Conservation (phyloP, 2,888 invertebrate genomes). For the Trichacis sp. region DNA sequence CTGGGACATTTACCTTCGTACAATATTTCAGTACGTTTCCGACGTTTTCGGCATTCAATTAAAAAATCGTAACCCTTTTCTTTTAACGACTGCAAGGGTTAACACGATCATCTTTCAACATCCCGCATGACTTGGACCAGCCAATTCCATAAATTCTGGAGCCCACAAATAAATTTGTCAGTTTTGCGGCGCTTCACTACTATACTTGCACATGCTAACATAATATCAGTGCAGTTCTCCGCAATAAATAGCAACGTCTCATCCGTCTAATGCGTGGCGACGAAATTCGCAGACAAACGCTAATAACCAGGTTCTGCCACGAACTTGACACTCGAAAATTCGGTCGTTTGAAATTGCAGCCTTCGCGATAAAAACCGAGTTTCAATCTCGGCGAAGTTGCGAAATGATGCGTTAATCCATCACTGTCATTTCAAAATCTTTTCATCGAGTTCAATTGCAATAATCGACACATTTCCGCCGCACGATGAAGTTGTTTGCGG, state of each 20-base stretch:
- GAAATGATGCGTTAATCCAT: too few relatives aligned
- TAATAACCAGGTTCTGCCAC: not conserved
- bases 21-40: too few relatives aligned
- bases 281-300: not conserved
- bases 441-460: not conserved
- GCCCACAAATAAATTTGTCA: not conserved
- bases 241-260: not conserved
- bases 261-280: not conserved
- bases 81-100: too few relatives aligned
- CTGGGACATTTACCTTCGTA: too few relatives aligned
- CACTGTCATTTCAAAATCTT: too few relatives aligned
- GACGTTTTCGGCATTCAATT: too few relatives aligned
- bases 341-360: not conserved
- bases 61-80: too few relatives aligned
- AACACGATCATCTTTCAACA: not conserved
- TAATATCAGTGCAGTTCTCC: not conserved
- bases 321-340: constrained; percentile 1
- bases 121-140: not conserved
- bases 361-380: not conserved
- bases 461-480: not conserved
- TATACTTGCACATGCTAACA: not conserved
- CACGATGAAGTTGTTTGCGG: too few relatives aligned
- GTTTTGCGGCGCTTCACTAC: not conserved
- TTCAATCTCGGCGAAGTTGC: not conserved
- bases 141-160: not conserved